A percentile compares a stretch with the other conserved stretches of the same genome.
phyloP scores from a whole-genome alignment of 2,888 invertebrate genomes.

The Nemotelus nigrinus region DNA sequence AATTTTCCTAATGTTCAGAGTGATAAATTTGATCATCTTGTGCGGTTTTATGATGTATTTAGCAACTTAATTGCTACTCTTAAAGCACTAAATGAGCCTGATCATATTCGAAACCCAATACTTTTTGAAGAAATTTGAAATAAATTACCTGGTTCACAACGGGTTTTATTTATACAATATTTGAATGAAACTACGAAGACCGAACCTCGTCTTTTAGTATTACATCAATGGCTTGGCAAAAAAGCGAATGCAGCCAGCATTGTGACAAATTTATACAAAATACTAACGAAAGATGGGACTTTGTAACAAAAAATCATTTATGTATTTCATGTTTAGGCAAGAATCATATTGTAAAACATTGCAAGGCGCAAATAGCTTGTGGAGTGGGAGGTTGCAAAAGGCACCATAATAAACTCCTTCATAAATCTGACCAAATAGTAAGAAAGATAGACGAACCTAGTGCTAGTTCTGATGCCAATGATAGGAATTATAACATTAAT shows the following conservation, averaged over 20 bases:
- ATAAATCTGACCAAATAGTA: no score
- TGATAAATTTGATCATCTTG: neutral
- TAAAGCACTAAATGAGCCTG: neutral
- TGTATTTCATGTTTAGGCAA: no score
- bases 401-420: no score
- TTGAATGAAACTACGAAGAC: neutral
- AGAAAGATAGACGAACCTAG: no score
- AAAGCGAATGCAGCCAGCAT: neutral
- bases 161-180: neutral
- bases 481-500: neutral
- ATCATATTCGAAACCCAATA: neutral
- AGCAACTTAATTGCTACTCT: neutral
- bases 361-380: no score
- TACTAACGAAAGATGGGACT: neutral
- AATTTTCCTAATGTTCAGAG: neutral
- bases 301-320: neutral
- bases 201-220: neutral
- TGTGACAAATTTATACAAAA: slow-evolving; percentile 2
- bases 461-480: neutral
- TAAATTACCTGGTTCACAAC: neutral
- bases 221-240: neutral
- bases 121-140: neutral
- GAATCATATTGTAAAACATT: no score
- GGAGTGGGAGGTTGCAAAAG: no score
- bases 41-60: neutral